phyloP scores from a whole-genome alignment of 2,797 vertebrate species.

The Luscinia luscinia region DNA sequence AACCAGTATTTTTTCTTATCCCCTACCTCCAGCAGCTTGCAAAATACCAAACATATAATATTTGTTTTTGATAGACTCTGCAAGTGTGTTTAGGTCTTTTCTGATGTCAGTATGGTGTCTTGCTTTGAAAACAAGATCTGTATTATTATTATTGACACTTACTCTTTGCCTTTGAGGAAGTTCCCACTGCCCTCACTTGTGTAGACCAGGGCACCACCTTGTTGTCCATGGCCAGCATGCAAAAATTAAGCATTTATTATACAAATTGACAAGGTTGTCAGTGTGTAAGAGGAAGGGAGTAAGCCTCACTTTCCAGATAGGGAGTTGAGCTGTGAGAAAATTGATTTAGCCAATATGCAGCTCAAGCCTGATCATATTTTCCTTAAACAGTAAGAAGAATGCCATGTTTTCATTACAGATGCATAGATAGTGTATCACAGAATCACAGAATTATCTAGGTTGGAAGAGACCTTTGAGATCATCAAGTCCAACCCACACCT shows the following conservation, averaged over 20 bases:
- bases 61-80: background rate
- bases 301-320: background rate
- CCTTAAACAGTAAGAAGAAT: background rate
- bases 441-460: background rate
- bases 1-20: background rate
- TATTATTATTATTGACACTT: background rate
- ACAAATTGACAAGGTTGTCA: background rate
- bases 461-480: background rate
- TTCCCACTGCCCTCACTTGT: background rate
- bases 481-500: too few relatives aligned
- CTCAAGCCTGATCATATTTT: background rate
- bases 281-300: background rate
- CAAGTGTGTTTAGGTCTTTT: background rate
- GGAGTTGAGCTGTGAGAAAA: background rate
- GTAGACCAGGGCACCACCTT: background rate
- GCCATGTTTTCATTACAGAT: background rate
- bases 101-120: background rate
- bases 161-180: background rate
- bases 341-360: background rate
- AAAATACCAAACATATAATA: rapidly evolving
- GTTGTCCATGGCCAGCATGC: background rate
- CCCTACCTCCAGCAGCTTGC: background rate
- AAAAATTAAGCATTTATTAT: background rate
- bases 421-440: background rate
- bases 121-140: background rate